Percentiles rank a stretch among this genome's conserved stretches.
Evolutionary conservation across 1,140 invertebrate species (phyloP).

Genomic region (Drosophila prosaltans): DNA sequence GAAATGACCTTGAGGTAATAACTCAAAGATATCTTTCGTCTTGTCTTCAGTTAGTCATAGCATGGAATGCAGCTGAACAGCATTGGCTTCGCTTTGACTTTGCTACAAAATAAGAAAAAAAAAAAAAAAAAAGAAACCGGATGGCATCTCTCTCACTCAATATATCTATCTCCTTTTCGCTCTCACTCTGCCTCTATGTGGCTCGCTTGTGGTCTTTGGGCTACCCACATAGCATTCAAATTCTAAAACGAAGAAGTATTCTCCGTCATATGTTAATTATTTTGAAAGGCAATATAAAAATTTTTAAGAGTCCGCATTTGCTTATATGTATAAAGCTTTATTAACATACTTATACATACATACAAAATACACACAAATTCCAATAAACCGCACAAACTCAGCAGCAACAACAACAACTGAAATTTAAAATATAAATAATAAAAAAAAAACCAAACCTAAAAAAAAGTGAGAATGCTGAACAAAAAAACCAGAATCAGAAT

Average conservation of each 20-base stretch:
- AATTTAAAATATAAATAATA: conserved; percentile 34
- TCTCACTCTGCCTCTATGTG: too few species aligned
- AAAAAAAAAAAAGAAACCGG: conserved; percentile 55
- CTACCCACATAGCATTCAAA: conserved; percentile 30
- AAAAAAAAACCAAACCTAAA: conserved; percentile 6
- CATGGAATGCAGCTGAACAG: conserved; percentile 73
- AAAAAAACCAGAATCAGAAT: conserved; percentile 67
- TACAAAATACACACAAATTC: conserved; percentile 31
- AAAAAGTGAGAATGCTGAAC: conserved; percentile 60
- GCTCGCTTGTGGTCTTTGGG: conserved; percentile 6
- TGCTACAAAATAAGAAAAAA: too few species aligned
- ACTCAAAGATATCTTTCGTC: conserved; percentile 40
- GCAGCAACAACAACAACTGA: conserved; percentile 21
- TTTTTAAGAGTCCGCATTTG: conserved; percentile 33
- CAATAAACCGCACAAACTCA: conserved; percentile 43
- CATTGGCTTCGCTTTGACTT: conserved; percentile 49
- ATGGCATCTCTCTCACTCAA: conserved; percentile 60
- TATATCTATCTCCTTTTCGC: not conserved
- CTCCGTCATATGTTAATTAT: conserved; percentile 25
- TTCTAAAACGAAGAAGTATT: conserved; percentile 32
- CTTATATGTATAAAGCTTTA: conserved; percentile 47
- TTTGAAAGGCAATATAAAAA: conserved; percentile 43
- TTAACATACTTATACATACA: conserved; percentile 49
- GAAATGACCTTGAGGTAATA: conserved; percentile 78
- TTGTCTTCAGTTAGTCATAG: conserved; percentile 59